phyloP scores from a whole-genome alignment of 2,113 vertebrate species.

The Orycteropus afer region DNA sequence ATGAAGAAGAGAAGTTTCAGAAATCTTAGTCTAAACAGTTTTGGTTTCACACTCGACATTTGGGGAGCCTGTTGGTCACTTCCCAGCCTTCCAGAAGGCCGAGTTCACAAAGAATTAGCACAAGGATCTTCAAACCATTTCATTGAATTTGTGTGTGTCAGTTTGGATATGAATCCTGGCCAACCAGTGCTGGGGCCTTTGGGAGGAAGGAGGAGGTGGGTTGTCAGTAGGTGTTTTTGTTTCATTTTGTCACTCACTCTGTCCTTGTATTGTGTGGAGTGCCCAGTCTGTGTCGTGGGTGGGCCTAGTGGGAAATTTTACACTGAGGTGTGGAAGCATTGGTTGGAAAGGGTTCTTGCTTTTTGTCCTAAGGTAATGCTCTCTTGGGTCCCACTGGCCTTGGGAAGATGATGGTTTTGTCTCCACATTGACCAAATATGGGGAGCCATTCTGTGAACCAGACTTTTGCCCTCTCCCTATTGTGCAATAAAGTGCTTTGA shows the following conservation, averaged over 20 bases:
- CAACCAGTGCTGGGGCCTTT: background rate
- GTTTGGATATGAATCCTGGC: background rate
- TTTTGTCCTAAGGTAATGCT: background rate
- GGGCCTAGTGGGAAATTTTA: background rate
- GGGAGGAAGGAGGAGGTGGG: rapidly evolving
- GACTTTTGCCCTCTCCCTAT: background rate
- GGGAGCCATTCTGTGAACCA: background rate
- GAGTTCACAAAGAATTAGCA: background rate
- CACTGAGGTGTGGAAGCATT: background rate
- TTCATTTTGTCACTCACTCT: too few species aligned
- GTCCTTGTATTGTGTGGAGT: background rate
- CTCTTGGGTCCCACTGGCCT: slow-evolving; percentile 6
- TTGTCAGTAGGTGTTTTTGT: rapidly evolving
- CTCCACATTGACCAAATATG: background rate
- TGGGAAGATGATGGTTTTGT: background rate
- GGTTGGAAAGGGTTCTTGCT: background rate
- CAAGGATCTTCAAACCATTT: slow-evolving; percentile 46
- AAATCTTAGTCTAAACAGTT: rapidly evolving
- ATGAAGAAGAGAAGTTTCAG: background rate
- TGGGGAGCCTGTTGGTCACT: rapidly evolving
- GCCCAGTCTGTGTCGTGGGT: background rate
- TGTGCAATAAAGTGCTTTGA: rapidly evolving
- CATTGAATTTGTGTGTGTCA: rapidly evolving
- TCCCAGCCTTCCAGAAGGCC: background rate
- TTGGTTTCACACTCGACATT: rapidly evolving